Evolutionary conservation across 2,797 vertebrate species (phyloP), one percentile per base, ranked within the genome.

Genomic region (Holocentrus rufus): DNA sequence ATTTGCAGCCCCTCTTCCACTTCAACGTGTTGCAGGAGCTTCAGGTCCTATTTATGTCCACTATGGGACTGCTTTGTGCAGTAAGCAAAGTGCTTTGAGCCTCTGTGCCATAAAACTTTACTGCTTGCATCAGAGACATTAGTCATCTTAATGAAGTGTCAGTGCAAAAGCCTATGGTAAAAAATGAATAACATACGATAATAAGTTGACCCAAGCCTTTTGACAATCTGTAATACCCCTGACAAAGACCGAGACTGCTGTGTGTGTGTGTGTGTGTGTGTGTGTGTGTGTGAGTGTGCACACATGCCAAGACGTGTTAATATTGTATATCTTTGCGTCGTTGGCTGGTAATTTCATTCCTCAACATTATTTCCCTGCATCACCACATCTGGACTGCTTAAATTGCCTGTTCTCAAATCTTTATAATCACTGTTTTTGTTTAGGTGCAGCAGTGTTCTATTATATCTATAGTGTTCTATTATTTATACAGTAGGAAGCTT

Each of bases 71-170:
- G 15, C 36, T 58, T 60, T 15, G 46, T 22, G 22, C 44, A 54
- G 13, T 25, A 27, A 56, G 50, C 11, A 57, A 54, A 50, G 23
- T 60, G 1, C 27, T 62, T 34, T 65, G 58, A 60, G 42, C 65
- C 22, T n/a, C 34, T 10, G 2, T 22, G 15, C 6, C 15, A 50
- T 44, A 34, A 74, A 59, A 53, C 27, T n/a, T 52, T 56, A 34
- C n/a, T 27, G 14, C n/a, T 54, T 44, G 56, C 7, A 71, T 20
- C 65, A n/a, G 15, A 25, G 30, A 36, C 25, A 23, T 50, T 49
- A 15, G 44, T 65, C 55, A 23, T 17, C 50, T 8, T 54, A 63
- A 53, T 70, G 1, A 76, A 74, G 47, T 46, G 30, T 69, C 27
- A 17, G 27, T 9, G 8, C 11, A 50, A 7, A 27, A 66, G 22